Base-by-base conservation (phyloP, 2,113 vertebrate species). In the Callipepla californica region DNA sequence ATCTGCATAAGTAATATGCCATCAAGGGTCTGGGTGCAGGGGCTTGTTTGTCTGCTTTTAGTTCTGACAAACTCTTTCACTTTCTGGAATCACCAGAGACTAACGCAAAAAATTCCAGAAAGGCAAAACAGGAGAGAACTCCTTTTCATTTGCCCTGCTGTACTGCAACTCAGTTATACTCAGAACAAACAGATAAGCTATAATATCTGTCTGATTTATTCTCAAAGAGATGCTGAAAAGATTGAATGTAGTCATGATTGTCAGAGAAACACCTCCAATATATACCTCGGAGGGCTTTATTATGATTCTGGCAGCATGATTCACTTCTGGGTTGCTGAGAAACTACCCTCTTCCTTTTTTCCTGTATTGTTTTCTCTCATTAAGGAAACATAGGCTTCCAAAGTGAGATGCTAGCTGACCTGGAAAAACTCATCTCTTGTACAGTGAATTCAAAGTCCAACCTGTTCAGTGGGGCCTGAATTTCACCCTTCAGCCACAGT, bases 271-370 rank as follows among this genome's bases (percentile, higher is more conserved):
- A 59, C 5, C 25, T 72, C 55, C 42, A 44, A 63, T 78, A 80
- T 30, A 73, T 38, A 67, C 20, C 4, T 58, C 63, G 42, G 48
- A 89, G 30, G 32, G 45, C 34, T 92, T 32, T 75, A 65, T 65
- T 65, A 36, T 8, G 20, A 65, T 61, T 48, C 55, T 50, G 22
- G 68, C 47, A 94, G 67, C 28, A 57, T 42, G 57, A 85, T 26
- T 59, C 72, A 83, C 50, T 82, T 80, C 53, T 32, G 57, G 55
- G 89, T 86, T 94, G 93, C 93, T 1, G 42, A 94, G 96, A 93
- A 95, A 93, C 85, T 40, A 67, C 38, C 38, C 53, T 80, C 81
- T 45, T 90, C 72, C 50, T 89, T 91, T 92, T 85, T 92, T 91
- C 67, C 59, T 45, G 32, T 20, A 51, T 51, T 87, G 72, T 90